Base-by-base conservation (phyloP, 2,113 vertebrate species). In the Tragulus kanchil region DNA sequence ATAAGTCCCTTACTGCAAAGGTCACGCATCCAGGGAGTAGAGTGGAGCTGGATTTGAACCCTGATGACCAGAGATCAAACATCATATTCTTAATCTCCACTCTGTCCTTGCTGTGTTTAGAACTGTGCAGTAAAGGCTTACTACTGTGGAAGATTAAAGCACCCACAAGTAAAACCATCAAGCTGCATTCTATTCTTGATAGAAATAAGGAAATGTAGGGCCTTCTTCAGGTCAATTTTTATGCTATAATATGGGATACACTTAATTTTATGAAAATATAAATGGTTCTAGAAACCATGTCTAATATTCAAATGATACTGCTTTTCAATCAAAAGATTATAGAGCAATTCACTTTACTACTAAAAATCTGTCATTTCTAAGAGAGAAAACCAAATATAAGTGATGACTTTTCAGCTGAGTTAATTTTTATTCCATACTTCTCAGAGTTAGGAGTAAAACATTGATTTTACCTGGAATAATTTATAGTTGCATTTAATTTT, bases 351-450 rank as follows among this genome's bases (percentile, higher is more conserved):
- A 92, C n/a, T 64, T 95, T 71, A 58, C 42, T 45, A 64, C 52
- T 61, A 23, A 86, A 92, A 89, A 82, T 89, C 48, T 82, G 54
- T 83, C 42, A 86, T 71, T 92, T 89, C 42, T 82, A 82, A 85
- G 87, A 86, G 90, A 96, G 59, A 93, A 94, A 85, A 8, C 59
- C 26, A 93, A 91, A 77, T 54, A 75, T 19, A 93, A 88, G 6
- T 85, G 61, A 75, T 48, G 17, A 64, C 52, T 86, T 92, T 84
- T 90, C 62, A 75, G 54, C 19, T 89, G 59, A 88, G 94, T 96
- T 94, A 95, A 78, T 85, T 95, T 96, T 96, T 91, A 91, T 45
- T 90, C 93, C 26, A 45, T 17, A 62, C 56, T 90, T 94, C 52
- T 85, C 31, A 84, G 54, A 95, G 9, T 83, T 36, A 71, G 52